Evolutionary conservation across 2,888 invertebrate genomes (phyloP), one percentile per base, ranked within the genome.

Genomic region (Sinohyriopsis cumingii): DNA sequence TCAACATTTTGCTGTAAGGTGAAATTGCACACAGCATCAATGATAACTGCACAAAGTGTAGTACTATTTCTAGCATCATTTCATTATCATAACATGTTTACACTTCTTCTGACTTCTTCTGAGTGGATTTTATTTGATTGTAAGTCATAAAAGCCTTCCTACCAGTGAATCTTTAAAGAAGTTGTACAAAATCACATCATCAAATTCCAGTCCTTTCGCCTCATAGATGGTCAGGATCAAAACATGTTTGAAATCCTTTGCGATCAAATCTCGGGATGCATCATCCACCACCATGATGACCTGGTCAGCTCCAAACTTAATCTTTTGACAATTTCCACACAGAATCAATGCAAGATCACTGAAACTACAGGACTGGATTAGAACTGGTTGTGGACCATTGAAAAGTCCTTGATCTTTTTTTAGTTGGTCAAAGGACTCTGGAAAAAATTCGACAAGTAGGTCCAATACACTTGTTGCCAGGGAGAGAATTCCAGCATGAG

Each of bases 381-480:
- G 67, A 12, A 83, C 79, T 20, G 84, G 84, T 28, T 69, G 76
- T 1, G 84, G 84, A 7, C 84, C 84, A 33, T 62, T 53, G 59
- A 82, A 81, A 66, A 82, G 66, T 20, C 79, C 74, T 55, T 63
- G 59, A 54, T 80, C 80, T 55, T 53, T 67, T 7, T 73, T 63
- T 12, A 80, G 65, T 0, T 20, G 57, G 55, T 80, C 80, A 60
- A 80, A 80, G 9, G 80, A 76, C 20, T 78, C 73, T 15, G 79
- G 79, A 57, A 80, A 80, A 28, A 69, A 54, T 15, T 64, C 4
- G 3, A n/a, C 33, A 25, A 80, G 56, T 9, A 80, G 65, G 18
- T 77, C 75, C 20, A 80, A 65, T 20, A 79, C 68, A 67, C 71
- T 67, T 7, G 75, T 56, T 20, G 80, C 79, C 54, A 80, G 59